Conservation (phyloP, 1,140 invertebrate genomes). For the Drosophila pallidifrons region DNA sequence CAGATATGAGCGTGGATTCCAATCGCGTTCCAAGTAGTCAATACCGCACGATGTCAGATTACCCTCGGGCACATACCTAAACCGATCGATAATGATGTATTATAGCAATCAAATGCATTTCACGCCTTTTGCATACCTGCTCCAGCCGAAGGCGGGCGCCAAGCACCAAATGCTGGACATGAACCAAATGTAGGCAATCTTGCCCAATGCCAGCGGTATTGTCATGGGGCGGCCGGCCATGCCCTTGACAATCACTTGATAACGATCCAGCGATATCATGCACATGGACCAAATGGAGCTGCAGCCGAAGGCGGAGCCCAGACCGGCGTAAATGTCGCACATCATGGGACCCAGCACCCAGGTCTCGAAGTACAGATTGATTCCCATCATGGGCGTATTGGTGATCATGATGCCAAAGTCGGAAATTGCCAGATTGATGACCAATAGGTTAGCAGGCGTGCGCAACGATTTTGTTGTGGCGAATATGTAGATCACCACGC, state of each 20-base stretch:
- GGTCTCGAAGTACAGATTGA: conserved; percentile 94
- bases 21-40: conserved; percentile 91
- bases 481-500: conserved; percentile 88
- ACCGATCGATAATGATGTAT: too few species aligned
- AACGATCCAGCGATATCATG: conserved; percentile 93
- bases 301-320: conserved; percentile 92
- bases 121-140: conserved; percentile 85
- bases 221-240: conserved; percentile 89
- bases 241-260: conserved; percentile 94
- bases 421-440: conserved; percentile 87
- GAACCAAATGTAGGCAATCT: conserved; percentile 89
- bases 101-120: neutral
- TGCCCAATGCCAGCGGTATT: conserved; percentile 88
- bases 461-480: conserved; percentile 87
- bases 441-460: conserved; percentile 87
- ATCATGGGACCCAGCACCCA: conserved; percentile 93
- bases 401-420: conserved; percentile 94
- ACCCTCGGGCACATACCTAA: conserved; percentile 93
- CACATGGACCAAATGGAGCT: conserved; percentile 95
- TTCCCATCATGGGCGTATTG: conserved; percentile 93
- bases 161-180: conserved; percentile 90
- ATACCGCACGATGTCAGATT: conserved; percentile 95
- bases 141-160: conserved; percentile 89
- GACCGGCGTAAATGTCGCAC: conserved; percentile 93
- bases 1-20: conserved; percentile 89